These are phyloP conservation scores for Isoperla grammatica DNA, from an alignment of 2,888 invertebrate genomes.

Conservation along the genomic window DNA sequence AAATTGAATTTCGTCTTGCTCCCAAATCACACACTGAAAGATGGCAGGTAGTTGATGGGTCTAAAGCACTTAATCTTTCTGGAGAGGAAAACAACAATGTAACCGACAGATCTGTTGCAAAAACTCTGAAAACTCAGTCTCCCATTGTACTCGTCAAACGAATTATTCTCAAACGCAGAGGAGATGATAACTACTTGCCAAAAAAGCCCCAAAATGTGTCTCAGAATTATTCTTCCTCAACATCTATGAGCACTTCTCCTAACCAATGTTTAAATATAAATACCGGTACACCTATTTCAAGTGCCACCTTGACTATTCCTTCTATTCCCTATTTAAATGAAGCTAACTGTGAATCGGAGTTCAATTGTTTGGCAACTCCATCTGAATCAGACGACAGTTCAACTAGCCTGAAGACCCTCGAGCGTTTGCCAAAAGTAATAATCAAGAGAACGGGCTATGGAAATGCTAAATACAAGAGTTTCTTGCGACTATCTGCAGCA, in stretches of 20 bases:
- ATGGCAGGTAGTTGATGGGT: conserved; percentile 19
- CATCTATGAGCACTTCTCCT: too few species aligned
- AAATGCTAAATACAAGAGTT: conserved; percentile 25
- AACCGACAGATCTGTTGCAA: not conserved
- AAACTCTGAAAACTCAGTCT: not conserved
- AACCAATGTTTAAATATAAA: too few species aligned
- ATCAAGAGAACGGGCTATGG: conserved; percentile 25
- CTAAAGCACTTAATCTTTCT: not conserved
- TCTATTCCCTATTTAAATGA: not conserved
- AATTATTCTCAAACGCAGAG: conserved; percentile 22
- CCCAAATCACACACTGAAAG: not conserved
- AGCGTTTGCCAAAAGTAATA: conserved; percentile 23
- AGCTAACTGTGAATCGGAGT: not conserved
- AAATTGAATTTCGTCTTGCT: conserved; percentile 25
- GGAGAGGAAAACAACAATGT: conserved; percentile 14
- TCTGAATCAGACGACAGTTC: conserved; percentile 5
- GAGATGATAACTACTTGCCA: not conserved
- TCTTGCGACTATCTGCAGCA: conserved; percentile 13
- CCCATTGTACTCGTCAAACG: conserved; percentile 26
- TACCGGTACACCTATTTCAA: too few species aligned
- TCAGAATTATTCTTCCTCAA: too few species aligned
- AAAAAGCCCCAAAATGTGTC: too few species aligned
- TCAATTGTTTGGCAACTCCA: not conserved
- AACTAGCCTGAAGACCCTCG: not conserved
- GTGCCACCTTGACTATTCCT: too few species aligned